These are phyloP conservation scores for Nanorana parkeri DNA, from an alignment of 2,113 vertebrate genomes.

Conservation along the genomic window DNA sequence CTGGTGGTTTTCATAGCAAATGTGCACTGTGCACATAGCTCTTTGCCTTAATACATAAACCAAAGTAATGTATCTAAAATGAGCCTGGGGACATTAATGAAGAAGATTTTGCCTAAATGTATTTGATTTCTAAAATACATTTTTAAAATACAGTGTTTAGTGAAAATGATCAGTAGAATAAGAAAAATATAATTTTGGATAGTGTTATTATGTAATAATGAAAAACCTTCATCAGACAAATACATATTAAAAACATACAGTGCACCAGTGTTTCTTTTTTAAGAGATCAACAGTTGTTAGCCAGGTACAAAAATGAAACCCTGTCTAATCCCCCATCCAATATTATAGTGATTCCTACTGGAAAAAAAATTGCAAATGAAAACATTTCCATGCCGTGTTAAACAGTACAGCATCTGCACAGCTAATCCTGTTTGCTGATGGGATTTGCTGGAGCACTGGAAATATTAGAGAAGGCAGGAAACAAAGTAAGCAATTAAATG, in stretches of 20 bases:
- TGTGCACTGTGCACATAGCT: no score
- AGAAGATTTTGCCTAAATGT: no score
- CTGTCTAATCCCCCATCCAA: constrained; percentile 1
- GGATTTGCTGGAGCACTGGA: constrained; percentile 41
- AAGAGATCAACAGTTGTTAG: background rate
- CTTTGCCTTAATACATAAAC: no score
- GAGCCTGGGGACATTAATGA: no score
- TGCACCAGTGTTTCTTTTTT: background rate
- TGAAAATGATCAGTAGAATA: no score
- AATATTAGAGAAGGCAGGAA: constrained; percentile 42
- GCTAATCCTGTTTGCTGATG: constrained; percentile 50
- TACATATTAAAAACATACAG: background rate
- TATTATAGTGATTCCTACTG: background rate
- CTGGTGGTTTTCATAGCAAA: no score
- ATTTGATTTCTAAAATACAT: no score
- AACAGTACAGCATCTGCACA: constrained; percentile 43
- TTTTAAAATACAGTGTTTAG: no score
- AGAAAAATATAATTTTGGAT: no score
- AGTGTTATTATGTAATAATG: no score
- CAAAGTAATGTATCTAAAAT: no score
- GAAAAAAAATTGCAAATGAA: constrained; percentile 28
- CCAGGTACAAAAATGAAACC: constrained; percentile 8
- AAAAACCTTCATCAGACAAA: no score
- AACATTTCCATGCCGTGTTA: constrained; percentile 50
- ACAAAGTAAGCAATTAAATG: constrained; percentile 49